phyloP scores from a whole-genome alignment of 2,113 vertebrate genomes.

The Pterocles orientalis region DNA sequence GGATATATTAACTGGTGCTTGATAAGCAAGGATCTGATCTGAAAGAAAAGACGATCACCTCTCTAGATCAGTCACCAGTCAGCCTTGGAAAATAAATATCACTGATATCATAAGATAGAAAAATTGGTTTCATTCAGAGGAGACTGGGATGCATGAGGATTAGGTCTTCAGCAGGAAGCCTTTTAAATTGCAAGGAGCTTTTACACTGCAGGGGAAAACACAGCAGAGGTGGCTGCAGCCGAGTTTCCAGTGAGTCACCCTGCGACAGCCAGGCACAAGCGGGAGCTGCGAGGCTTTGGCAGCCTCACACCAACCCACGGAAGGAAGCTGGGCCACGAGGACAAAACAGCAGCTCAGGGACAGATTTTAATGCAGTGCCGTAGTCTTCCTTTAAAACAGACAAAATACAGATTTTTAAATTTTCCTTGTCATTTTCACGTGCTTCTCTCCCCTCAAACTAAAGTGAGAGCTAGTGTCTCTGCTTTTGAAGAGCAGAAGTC shows the following conservation, averaged over 20 bases:
- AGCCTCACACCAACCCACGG: neutral
- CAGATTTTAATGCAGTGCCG: neutral
- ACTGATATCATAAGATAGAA: neutral
- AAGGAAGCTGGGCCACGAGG: neutral
- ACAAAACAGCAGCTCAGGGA: neutral
- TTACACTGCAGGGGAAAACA: neutral
- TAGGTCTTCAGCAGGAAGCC: neutral
- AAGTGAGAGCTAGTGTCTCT: neutral
- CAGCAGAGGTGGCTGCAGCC: neutral
- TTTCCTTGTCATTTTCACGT: neutral
- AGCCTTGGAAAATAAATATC: neutral
- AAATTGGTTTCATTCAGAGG: fast-evolving
- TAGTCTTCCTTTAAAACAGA: neutral
- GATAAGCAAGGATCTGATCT: neutral
- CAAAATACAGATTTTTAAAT: fast-evolving
- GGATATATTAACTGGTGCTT: neutral
- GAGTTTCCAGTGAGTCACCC: neutral
- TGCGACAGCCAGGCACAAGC: fast-evolving
- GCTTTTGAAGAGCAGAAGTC: neutral
- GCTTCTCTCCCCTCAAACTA: neutral
- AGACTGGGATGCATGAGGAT: neutral
- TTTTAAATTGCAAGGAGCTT: conserved; percentile 23
- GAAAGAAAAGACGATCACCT: neutral
- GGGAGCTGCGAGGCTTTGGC: neutral
- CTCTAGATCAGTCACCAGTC: neutral